Conservation (phyloP, 2,113 vertebrate species). For the Cyanocitta stelleri region DNA sequence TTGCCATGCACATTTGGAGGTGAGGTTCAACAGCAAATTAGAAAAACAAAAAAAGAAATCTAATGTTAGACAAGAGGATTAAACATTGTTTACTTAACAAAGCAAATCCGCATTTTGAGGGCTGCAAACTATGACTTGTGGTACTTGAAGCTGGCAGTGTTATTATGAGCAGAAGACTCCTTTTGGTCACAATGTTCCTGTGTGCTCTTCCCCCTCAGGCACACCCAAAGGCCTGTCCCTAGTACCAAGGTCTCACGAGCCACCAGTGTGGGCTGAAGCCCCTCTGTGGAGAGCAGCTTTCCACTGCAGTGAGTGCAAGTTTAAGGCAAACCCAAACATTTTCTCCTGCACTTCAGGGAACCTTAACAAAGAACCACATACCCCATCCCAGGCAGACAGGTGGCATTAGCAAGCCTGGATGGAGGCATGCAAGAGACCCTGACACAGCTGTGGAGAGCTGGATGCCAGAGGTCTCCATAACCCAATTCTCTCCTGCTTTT, state of each 20-base stretch:
- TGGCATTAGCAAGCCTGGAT: background rate
- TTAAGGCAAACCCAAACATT: background rate
- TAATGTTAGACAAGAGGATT: background rate
- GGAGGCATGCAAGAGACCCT: background rate
- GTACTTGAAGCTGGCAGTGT: background rate
- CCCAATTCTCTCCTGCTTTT: background rate
- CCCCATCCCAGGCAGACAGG: background rate
- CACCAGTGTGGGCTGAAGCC: background rate
- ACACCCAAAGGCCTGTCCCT: background rate
- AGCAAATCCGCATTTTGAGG: background rate
- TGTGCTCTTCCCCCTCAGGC: no score
- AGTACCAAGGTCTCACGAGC: background rate
- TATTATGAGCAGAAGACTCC: background rate
- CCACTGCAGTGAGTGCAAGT: background rate
- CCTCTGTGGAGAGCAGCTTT: background rate
- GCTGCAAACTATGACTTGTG: background rate
- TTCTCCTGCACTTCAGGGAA: background rate
- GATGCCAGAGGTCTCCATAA: rapidly evolving
- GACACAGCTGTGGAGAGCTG: rapidly evolving
- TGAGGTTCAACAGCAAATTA: background rate
- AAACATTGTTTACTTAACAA: background rate
- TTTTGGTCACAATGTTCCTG: background rate
- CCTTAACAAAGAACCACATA: rapidly evolving
- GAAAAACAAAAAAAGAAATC: background rate
- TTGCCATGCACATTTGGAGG: background rate